Evolutionary conservation across 2,888 invertebrate genomes (phyloP).

Genomic region (Onthophagus sagittarius): DNA sequence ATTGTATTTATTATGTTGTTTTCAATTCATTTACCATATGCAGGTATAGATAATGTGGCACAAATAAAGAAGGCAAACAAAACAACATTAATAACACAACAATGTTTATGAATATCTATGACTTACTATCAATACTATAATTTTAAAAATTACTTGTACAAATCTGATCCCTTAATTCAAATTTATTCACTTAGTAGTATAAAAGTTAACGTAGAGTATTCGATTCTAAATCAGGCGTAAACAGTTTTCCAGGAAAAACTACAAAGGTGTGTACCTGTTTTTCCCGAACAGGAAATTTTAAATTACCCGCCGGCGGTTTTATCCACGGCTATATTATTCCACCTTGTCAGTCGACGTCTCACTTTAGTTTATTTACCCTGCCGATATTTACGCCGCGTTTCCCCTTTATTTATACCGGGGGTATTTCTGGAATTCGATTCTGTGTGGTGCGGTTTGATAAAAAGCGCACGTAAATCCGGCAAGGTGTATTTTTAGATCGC

Average conservation of each 20-base stretch:
- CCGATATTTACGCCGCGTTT: background rate
- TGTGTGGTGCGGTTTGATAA: background rate
- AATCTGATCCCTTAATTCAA: background rate
- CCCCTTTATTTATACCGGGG: background rate
- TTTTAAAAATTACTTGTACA: too few relatives aligned
- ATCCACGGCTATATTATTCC: background rate
- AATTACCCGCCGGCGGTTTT: background rate
- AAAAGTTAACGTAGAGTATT: background rate
- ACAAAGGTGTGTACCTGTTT: background rate
- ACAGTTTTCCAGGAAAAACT: background rate
- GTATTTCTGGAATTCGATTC: background rate
- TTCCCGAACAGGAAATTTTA: background rate
- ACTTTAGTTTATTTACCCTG: background rate
- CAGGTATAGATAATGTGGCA: too few relatives aligned
- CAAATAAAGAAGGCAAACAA: too few relatives aligned
- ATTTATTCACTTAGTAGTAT: background rate
- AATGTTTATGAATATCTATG: too few relatives aligned
- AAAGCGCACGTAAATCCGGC: background rate
- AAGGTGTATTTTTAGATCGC: background rate
- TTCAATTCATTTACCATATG: too few relatives aligned
- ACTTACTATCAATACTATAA: too few relatives aligned
- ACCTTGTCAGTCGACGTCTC: background rate
- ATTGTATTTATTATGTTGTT: too few relatives aligned
- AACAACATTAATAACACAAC: too few relatives aligned
- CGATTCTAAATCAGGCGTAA: background rate